Evolutionary conservation across 2,113 vertebrate species (phyloP).

Genomic region (Eptesicus fuscus): DNA sequence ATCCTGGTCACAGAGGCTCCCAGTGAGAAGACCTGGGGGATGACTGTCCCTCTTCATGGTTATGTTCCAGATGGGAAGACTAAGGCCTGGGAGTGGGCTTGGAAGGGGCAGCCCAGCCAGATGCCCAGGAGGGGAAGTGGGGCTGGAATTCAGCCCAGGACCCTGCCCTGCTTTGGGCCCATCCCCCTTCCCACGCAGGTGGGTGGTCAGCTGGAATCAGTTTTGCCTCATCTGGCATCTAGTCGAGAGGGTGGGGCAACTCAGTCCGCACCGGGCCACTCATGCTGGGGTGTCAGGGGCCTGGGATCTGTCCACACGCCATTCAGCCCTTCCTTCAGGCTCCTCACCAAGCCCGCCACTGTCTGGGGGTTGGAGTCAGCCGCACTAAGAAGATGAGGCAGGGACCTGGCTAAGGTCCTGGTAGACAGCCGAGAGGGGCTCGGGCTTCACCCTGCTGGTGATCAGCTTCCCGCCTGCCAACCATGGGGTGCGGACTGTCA

Average conservation of each 20-base stretch:
- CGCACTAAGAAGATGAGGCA: fast-evolving
- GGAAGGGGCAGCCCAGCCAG: not conserved
- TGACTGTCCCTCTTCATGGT: not conserved
- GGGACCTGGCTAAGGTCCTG: not conserved
- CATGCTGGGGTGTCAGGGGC: not conserved
- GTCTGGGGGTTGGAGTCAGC: not conserved
- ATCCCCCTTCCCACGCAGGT: not conserved
- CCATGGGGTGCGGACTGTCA: fast-evolving
- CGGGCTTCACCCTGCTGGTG: not conserved
- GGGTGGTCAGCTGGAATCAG: not conserved
- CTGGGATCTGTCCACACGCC: not conserved
- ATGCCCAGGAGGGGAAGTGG: not conserved
- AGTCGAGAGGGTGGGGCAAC: not conserved
- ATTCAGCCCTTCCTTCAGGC: no score
- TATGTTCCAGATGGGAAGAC: not conserved
- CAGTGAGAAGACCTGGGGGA: not conserved
- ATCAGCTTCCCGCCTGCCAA: not conserved
- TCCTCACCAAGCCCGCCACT: not conserved
- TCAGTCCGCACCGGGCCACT: not conserved
- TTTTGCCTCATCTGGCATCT: not conserved
- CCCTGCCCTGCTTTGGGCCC: not conserved
- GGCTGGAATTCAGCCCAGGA: not conserved
- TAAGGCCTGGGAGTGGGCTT: not conserved
- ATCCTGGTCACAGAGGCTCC: not conserved
- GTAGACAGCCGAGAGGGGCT: not conserved